phyloP scores from a whole-genome alignment of 2,888 invertebrate species.

The Epirrita christyi region DNA sequence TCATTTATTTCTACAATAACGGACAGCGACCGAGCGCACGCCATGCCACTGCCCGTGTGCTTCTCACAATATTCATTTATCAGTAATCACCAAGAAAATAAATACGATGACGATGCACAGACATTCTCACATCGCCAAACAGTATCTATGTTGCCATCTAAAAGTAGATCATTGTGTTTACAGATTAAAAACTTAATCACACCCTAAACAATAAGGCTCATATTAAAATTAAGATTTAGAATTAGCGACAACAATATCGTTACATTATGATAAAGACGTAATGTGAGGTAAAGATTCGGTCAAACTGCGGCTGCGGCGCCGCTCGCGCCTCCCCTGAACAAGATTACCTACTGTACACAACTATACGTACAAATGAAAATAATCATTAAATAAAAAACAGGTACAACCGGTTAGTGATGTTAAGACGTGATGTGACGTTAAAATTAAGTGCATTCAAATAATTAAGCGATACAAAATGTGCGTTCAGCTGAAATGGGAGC shows the following conservation, averaged over 20 bases:
- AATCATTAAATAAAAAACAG: conserved; percentile 37
- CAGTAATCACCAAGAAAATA: conserved; percentile 76
- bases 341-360: not conserved
- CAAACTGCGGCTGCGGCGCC: conserved; percentile 57
- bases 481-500: conserved; percentile 70
- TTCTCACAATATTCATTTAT: conserved; percentile 80
- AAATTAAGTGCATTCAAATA: conserved; percentile 8
- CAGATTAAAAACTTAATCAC: conserved; percentile 62
- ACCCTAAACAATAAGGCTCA: conserved; percentile 65
- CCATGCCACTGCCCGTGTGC: conserved; percentile 62
- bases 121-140: conserved; percentile 59
- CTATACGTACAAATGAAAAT: too few species aligned
- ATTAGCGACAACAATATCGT: conserved; percentile 79
- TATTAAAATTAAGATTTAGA: conserved; percentile 71
- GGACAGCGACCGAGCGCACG: conserved; percentile 58
- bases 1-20: conserved; percentile 83
- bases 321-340: conserved; percentile 10
- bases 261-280: conserved; percentile 69
- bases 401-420: conserved; percentile 44
- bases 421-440: conserved; percentile 53
- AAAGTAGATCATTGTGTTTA: conserved; percentile 68
- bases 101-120: conserved; percentile 72
- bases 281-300: conserved; percentile 80
- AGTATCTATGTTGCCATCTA: conserved; percentile 74
- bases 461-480: conserved; percentile 1